These are phyloP conservation scores for Drosophila infuscata DNA, from an alignment of 2,888 invertebrate genomes.

Conservation along the genomic window DNA sequence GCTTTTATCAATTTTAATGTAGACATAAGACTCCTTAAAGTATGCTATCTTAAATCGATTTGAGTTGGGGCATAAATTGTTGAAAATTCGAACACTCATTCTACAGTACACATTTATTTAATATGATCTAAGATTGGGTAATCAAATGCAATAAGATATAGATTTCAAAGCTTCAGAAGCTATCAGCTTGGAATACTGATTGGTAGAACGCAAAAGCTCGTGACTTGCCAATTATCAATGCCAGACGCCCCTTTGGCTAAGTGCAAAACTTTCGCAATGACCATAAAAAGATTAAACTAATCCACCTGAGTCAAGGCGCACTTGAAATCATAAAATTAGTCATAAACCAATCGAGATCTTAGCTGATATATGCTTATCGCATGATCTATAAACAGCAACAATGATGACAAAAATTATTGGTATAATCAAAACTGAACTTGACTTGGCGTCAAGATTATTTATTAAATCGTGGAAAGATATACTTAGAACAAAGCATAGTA, in stretches of 20 bases:
- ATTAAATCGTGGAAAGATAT: conserved; percentile 8
- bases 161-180: background rate
- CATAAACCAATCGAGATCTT: background rate
- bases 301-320: background rate
- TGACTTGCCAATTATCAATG: background rate
- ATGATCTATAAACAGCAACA: background rate
- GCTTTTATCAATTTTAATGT: background rate
- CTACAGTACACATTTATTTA: background rate
- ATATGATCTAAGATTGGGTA: background rate
- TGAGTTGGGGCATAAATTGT: background rate
- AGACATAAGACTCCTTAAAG: background rate
- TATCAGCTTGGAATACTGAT: background rate
- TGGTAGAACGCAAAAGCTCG: background rate
- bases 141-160: background rate
- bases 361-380: background rate
- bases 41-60: background rate
- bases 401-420: background rate
- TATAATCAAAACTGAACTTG: background rate
- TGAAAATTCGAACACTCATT: too few relatives aligned
- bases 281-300: conserved; percentile 6
- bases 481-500: conserved; percentile 70
- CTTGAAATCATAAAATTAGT: background rate
- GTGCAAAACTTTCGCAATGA: background rate
- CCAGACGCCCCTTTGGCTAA: background rate
- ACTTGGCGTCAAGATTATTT: conserved; percentile 23